Base-by-base conservation (phyloP, 2,888 invertebrate species). In the Himalopsyche tibetana region DNA sequence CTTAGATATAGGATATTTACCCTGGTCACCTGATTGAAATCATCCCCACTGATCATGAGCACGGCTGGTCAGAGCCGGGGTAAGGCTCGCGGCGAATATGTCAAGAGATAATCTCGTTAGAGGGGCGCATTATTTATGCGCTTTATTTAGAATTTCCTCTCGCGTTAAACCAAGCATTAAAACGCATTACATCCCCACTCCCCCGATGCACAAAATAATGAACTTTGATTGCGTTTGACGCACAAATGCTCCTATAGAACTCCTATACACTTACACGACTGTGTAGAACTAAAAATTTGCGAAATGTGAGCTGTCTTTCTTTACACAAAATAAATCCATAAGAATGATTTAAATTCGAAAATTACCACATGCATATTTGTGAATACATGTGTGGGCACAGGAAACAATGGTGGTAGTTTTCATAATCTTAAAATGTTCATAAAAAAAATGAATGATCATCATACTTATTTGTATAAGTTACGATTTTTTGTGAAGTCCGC, bases 151-250 rank as follows among this genome's bases (percentile, higher is more conserved):
- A 87, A 84, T 85, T 87, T 85, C 85, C 86, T 85, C 86, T 85
- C 88, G 85, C 84, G 88, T 86, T 86, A 88, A 88, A 87, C 88
- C 88, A 85, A 85, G 88, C 87, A 88, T 87, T 85, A 87, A 88
- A 88, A 86, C 86, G 88, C 88, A 88, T 86, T 86, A 84, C 80
- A 51, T 82, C 40, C 42, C 82, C 81, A 45, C 40, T 79, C 85
- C 86, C 85, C 84, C 85, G 82, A 80, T 51, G 28, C 80, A 80
- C 82, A 82, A 85, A 87, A 88, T 88, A 88, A 88, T 88, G 88
- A 88, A 88, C 88, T 88, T 88, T 88, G 88, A 88, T 88, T 88
- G 88, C 88, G 88, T 88, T 86, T 88, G 88, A 88, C 87, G 86
- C 88, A 86, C 88, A 12, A 74, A 74, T 74, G 74, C 74, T 12